phyloP scores from a whole-genome alignment of 2,797 vertebrate genomes.

The Echeneis naucrates region DNA sequence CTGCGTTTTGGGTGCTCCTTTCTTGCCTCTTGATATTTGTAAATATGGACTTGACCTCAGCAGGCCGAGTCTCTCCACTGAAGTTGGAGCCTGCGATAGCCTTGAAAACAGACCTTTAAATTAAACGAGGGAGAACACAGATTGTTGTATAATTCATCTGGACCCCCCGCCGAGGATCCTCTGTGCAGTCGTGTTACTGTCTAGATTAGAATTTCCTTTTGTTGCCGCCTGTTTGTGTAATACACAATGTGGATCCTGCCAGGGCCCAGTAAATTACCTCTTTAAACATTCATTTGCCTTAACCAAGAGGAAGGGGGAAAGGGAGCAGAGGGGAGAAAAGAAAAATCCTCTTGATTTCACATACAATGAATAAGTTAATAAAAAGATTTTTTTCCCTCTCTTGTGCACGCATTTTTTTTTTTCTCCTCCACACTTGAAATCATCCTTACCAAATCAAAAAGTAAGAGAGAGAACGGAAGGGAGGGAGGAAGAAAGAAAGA shows the following conservation, averaged over 20 bases:
- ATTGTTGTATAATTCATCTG: conserved; percentile 88
- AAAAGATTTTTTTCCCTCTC: conserved; percentile 78
- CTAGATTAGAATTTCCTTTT: conserved; percentile 88
- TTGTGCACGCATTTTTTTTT: conserved; percentile 76
- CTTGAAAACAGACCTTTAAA: conserved; percentile 87
- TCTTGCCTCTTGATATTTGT: conserved; percentile 83
- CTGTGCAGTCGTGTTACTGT: conserved; percentile 80
- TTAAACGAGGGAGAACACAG: conserved; percentile 86
- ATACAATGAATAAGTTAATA: conserved; percentile 90
- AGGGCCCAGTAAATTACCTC: conserved; percentile 86
- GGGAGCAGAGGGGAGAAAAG: conserved; percentile 44
- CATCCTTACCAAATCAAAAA: conserved; percentile 82
- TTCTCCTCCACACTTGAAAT: conserved; percentile 68
- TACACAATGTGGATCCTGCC: conserved; percentile 85
- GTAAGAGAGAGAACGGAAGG: conserved; percentile 62
- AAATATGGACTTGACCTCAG: conserved; percentile 83
- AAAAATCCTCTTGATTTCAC: conserved; percentile 85
- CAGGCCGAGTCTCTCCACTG: conserved; percentile 76
- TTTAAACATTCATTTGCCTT: conserved; percentile 89
- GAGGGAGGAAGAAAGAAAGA: conserved; percentile 66
- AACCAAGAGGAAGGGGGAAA: conserved; percentile 78
- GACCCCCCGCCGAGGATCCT: conserved; percentile 82
- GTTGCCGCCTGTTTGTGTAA: conserved; percentile 86
- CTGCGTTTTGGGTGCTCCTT: conserved; percentile 75
- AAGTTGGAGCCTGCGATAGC: conserved; percentile 77